Base-by-base conservation (phyloP, 2,797 vertebrate species). In the Sardinella longiceps region DNA sequence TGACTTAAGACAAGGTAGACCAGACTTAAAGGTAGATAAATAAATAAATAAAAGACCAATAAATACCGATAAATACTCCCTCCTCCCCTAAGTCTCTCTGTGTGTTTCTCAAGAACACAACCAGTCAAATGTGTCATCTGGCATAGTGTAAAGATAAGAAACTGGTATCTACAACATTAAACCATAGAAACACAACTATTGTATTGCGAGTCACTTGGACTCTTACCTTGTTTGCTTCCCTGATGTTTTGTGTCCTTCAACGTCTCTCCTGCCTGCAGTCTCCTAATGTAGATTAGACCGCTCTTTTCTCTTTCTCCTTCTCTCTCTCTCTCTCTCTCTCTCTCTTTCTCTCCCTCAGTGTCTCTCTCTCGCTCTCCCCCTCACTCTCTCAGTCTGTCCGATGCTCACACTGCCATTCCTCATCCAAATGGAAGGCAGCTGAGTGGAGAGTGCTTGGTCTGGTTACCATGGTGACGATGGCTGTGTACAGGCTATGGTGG, bases 391-490 rank as follows among this genome's bases (percentile, higher is more conserved):
- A n/a, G n/a, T n/a, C 28, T 48, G 39, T 20, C 14, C 9, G 70
- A n/a, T 33, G 45, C 39, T 63, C 80, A 63, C 53, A 56, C 84
- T 85, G 43, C 45, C 85, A 85, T 82, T 84, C 28, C 39, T 86
- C 80, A 89, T 86, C 84, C 80, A 43, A 28, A 80, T 4, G 82
- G 18, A 87, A 87, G 81, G 87, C 88, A 91, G 87, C 87, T 90
- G 85, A 87, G 85, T 48, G 82, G 83, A 18, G 86, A 89, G 87
- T 87, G 83, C 84, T 92, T 87, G 82, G 15, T 30, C 53, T 83
- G 23, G 93, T 93, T 85, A 93, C 93, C 91, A 93, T 94, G 90
- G 93, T 88, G 91, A 94, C 91, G 43, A n/a, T n/a, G 53, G 45
- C 46, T 86, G 85, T 86, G 74, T 6, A 86, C 81, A 45, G 87